phyloP scores from a whole-genome alignment of 2,888 invertebrate species.

The Hydraecia micacea region DNA sequence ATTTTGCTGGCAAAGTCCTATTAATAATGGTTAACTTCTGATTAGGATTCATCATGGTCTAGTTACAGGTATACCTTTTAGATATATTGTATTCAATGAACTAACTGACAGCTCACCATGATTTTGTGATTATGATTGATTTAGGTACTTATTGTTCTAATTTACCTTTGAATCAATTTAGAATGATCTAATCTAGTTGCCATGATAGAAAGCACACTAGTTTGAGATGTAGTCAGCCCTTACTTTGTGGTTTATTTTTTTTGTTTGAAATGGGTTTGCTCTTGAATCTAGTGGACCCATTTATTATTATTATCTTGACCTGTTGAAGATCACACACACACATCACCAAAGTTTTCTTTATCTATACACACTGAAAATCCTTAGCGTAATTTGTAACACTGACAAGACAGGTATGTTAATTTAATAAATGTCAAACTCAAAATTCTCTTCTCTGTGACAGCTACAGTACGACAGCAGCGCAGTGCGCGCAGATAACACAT shows the following conservation, averaged over 20 bases:
- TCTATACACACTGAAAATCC: background rate
- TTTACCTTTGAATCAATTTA: background rate
- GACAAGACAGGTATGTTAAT: background rate
- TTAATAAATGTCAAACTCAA: background rate
- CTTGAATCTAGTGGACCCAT: no score
- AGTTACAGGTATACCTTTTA: background rate
- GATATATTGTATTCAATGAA: background rate
- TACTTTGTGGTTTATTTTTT: background rate
- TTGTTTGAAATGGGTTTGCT: no score
- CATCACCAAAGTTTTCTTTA: no score
- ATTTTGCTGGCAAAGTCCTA: constrained; percentile 50
- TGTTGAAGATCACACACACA: no score
- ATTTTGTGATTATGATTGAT: background rate
- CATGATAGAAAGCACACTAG: background rate
- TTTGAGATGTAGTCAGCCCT: background rate
- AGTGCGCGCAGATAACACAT: background rate
- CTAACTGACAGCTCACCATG: background rate
- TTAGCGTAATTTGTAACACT: background rate
- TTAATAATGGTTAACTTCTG: constrained; percentile 45
- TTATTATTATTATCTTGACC: no score
- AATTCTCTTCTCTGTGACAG: background rate
- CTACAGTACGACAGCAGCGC: no score
- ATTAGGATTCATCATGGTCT: constrained; percentile 5
- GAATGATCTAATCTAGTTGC: background rate
- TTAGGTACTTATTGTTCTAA: background rate